Percentiles rank a stretch among this genome's conserved stretches.
These are phyloP conservation scores for Pteromalus puparum DNA, from an alignment of 1,140 invertebrate genomes.

Conservation along the genomic window DNA sequence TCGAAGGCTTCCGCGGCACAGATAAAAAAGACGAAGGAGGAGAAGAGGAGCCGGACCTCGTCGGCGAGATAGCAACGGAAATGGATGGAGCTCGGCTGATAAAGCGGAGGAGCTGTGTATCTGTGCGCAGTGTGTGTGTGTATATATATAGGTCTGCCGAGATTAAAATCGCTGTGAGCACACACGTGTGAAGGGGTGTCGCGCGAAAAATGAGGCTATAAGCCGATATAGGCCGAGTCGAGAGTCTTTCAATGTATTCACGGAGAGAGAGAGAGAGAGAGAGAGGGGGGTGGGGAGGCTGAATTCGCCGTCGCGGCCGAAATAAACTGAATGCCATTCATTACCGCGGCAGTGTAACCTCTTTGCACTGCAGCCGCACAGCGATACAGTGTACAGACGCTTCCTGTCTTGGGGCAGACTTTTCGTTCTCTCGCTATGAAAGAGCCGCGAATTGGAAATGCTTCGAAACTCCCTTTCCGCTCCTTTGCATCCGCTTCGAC, in stretches of 20 bases:
- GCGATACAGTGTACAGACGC: not conserved
- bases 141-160: not conserved
- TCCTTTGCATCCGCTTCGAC: not conserved
- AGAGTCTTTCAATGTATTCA: conserved; percentile 28
- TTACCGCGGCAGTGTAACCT: conserved; percentile 59
- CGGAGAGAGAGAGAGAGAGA: conserved; percentile 50
- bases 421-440: conserved; percentile 55
- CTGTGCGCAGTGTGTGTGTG: not conserved
- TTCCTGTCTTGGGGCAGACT: conserved; percentile 24
- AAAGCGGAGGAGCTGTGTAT: conserved; percentile 36
- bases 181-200: not conserved
- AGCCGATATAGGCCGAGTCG: conserved; percentile 1
- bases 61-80: conserved; percentile 19
- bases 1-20: not conserved
- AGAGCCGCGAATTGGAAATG: conserved; percentile 68
- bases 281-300: not conserved
- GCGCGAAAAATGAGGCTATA: conserved; percentile 7
- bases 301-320: conserved; percentile 16
- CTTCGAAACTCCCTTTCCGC: conserved; percentile 61
- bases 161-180: conserved; percentile 25
- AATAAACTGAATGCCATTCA: conserved; percentile 73
- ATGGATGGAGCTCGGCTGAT: conserved; percentile 29
- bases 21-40: not conserved
- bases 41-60: not conserved
- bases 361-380: not conserved